Evolutionary conservation across 2,113 vertebrate species (phyloP).

Genomic region (Prunella himalayana): DNA sequence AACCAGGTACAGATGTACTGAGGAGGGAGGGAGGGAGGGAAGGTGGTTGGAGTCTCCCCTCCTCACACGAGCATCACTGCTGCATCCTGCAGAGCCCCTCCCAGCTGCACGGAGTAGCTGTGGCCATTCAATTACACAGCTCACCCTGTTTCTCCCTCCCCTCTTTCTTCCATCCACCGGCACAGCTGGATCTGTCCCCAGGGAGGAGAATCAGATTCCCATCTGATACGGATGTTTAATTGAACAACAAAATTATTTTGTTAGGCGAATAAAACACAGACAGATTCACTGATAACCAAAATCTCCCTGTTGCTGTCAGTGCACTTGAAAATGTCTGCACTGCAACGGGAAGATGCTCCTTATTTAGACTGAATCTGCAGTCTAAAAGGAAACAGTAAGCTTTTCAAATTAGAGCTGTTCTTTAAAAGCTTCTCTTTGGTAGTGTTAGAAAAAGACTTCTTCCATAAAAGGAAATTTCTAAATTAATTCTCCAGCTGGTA

Average conservation of each 20-base stretch:
- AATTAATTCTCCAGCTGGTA: slow-evolving; percentile 60
- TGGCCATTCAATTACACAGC: background rate
- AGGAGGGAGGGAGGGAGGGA: background rate
- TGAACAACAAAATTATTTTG: slow-evolving; percentile 45
- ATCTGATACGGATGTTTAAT: background rate
- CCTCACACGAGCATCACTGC: fast-evolving
- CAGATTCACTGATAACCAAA: slow-evolving; percentile 34
- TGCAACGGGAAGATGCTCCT: slow-evolving; percentile 33
- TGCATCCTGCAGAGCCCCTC: background rate
- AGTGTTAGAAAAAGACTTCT: slow-evolving; percentile 22
- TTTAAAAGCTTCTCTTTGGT: slow-evolving; percentile 47
- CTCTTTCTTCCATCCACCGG: background rate
- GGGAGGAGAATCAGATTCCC: background rate
- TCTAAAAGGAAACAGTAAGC: slow-evolving; percentile 51
- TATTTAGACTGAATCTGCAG: slow-evolving; percentile 34
- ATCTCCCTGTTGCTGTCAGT: background rate
- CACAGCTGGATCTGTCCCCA: background rate
- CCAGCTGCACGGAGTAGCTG: background rate
- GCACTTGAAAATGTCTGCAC: slow-evolving; percentile 25
- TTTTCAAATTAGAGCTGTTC: slow-evolving; percentile 45
- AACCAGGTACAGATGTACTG: fast-evolving
- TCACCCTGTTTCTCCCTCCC: background rate
- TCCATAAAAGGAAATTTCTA: slow-evolving; percentile 56
- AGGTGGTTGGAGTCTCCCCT: background rate
- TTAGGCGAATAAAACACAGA: slow-evolving; percentile 16